Evolutionary conservation across 2,113 vertebrate species (phyloP).

Genomic region (Rattus rattus): DNA sequence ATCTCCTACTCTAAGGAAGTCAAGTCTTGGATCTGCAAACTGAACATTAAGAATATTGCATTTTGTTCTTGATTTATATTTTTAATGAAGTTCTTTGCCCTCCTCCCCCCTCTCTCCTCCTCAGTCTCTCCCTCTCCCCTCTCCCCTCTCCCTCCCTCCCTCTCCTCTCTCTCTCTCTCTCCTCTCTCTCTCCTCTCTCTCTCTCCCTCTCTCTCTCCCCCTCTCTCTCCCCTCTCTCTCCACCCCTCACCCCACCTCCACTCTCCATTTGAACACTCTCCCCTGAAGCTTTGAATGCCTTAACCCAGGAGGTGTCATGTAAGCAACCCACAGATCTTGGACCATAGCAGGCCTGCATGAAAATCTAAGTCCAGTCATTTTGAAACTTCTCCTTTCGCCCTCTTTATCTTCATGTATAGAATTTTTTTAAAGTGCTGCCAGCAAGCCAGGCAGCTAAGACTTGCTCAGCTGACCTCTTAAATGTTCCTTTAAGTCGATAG

Average conservation of each 20-base stretch:
- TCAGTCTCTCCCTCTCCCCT: neutral
- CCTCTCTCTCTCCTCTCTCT: neutral
- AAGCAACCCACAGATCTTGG: no score
- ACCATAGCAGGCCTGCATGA: neutral
- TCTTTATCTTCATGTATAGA: no score
- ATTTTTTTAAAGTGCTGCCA: neutral
- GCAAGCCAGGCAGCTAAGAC: neutral
- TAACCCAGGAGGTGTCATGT: neutral
- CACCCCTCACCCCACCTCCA: neutral
- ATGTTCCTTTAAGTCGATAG: neutral
- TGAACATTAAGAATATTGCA: neutral
- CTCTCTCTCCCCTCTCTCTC: neutral
- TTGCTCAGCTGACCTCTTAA: neutral
- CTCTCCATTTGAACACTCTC: neutral
- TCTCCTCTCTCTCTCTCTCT: neutral
- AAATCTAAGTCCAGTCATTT: neutral
- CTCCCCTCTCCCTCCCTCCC: no score
- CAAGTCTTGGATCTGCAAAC: neutral
- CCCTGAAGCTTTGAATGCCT: neutral
- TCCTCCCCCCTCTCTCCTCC: accelerated
- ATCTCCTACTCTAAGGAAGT: constrained; percentile 21
- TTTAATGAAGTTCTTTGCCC: neutral
- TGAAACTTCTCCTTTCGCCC: neutral
- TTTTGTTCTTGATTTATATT: neutral
- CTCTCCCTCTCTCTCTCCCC: neutral